Evolutionary conservation across 2,113 vertebrate species (phyloP), one percentile per base, ranked within the genome.

Genomic region (Anarrhichthys ocellatus): DNA sequence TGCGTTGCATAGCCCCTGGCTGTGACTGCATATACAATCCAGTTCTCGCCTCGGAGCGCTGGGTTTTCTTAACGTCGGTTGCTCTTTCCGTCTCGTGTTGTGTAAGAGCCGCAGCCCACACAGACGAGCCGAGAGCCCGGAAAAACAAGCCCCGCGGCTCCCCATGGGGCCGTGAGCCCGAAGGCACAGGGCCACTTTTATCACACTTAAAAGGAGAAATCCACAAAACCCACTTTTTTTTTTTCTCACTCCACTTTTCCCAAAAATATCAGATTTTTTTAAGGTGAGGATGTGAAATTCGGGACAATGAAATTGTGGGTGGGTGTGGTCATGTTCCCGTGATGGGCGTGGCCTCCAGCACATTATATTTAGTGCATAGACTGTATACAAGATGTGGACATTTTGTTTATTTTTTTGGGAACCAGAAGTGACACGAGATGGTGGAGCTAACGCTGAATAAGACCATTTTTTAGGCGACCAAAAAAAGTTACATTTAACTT

Each of bases 71-170:
- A 42, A 83, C 77, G 73, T 29, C 54, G n/a, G 36, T 22, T 68
- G 61, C 54, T 72, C 69, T 80, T 72, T 63, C 54, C 8, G 14
- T 74, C 73, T 81, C 17, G 17, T 50, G 81, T 81, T 87, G 77
- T 29, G 81, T 80, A 65, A 81, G 81, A 81, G 76, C 84, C 54
- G 56, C 20, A 17, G 64, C 69, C 74, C 84, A 86, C 80, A 7
- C 83, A 63, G 54, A 50, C 14, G 11, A 61, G 44, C 32, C 1
- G 38, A 15, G 75, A 59, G 63, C 38, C n/a, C 34, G 24, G 66
- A 46, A 46, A 64, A 64, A 69, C 6, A n/a, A 64, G n/a, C n/a
- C 34, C 34, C 1, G 34, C 14, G 65, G 63, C 48, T 27, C n/a
- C 5, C 48, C 24, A 1, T 22, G 18, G 34, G 9, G 34, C 61